Evolutionary conservation across 2,113 vertebrate genomes (phyloP).

Genomic region (Ctenomys sociabilis): DNA sequence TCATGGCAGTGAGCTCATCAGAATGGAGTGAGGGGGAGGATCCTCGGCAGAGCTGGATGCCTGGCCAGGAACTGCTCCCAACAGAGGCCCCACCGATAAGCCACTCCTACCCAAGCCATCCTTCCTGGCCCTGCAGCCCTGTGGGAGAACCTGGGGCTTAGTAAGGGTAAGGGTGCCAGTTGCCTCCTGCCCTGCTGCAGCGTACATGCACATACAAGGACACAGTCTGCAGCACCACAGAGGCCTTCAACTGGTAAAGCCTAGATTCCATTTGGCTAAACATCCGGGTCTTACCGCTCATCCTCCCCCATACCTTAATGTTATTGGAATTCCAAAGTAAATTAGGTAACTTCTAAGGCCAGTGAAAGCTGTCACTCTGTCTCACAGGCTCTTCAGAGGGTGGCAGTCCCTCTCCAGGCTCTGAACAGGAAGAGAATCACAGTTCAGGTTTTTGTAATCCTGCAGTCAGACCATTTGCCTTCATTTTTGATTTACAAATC

Average conservation of each 20-base stretch:
- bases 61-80: background rate
- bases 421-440: background rate
- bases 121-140: background rate
- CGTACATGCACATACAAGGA: background rate
- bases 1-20: background rate
- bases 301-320: background rate
- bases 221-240: background rate
- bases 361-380: background rate
- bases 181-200: no score
- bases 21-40: background rate
- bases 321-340: constrained; percentile 26
- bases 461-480: background rate
- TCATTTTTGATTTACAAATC: background rate
- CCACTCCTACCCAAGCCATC: background rate
- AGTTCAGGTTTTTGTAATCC: background rate
- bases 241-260: background rate
- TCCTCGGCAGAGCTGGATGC: background rate
- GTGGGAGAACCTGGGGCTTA: rapidly evolving
- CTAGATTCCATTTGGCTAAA: background rate
- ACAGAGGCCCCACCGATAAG: background rate
- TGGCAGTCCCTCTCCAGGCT: background rate
- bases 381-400: background rate
- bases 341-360: constrained; percentile 3
- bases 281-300: background rate
- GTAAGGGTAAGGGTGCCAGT: background rate